These are phyloP conservation scores for Triops cancriformis DNA, from an alignment of 1,140 invertebrate genomes.

Conservation along the genomic window DNA sequence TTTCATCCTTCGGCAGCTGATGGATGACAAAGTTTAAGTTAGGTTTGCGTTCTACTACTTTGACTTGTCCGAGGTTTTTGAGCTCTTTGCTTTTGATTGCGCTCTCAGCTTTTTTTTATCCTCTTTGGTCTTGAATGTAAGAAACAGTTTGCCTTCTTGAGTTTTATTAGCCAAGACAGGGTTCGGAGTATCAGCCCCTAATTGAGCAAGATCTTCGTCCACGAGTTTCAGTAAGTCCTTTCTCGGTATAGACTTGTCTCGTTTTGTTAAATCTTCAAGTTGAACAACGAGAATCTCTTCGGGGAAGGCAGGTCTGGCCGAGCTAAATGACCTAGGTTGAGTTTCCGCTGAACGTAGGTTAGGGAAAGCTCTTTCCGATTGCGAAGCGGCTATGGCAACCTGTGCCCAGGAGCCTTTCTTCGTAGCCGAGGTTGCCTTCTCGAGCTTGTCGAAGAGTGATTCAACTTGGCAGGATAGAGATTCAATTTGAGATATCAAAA, in stretches of 20 bases:
- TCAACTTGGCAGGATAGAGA: not conserved
- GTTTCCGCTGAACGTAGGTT: not conserved
- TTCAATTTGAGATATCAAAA: not conserved
- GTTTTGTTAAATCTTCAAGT: conserved; percentile 17
- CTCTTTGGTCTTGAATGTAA: not conserved
- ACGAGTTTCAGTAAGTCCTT: not conserved
- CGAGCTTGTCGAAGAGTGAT: not conserved
- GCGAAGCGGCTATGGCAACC: not conserved
- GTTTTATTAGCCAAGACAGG: conserved; percentile 2
- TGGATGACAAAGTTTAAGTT: conserved; percentile 16
- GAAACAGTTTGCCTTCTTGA: conserved; percentile 12
- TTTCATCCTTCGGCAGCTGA: conserved; percentile 7
- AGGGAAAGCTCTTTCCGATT: not conserved
- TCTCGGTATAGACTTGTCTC: not conserved
- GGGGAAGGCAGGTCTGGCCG: not conserved
- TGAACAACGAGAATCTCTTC: too few species aligned
- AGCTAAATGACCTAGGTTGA: not conserved
- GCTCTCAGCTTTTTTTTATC: conserved; percentile 11
- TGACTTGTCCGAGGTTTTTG: conserved; percentile 15
- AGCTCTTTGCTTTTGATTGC: not conserved
- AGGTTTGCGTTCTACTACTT: not conserved
- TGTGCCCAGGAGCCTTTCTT: not conserved
- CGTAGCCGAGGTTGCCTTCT: not conserved
- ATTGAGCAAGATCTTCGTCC: not conserved
- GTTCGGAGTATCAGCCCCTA: not conserved